Evolutionary conservation across 2,797 vertebrate genomes (phyloP).

Genomic region (Arrhamphus sclerolepis): DNA sequence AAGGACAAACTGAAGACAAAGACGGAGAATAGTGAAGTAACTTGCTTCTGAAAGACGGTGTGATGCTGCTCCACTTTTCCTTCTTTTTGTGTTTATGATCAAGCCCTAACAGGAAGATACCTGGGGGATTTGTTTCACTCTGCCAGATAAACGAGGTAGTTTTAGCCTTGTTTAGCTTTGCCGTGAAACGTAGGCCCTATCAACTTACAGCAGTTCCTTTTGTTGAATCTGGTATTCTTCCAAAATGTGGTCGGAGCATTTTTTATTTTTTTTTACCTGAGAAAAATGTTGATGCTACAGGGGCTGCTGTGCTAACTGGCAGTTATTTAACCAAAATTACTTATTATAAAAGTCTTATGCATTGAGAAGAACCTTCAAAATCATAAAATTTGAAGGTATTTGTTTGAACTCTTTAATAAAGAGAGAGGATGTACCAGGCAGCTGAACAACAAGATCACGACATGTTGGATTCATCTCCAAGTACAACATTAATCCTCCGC

Average conservation of each 20-base stretch:
- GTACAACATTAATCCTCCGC: too few relatives aligned
- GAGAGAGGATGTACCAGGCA: too few relatives aligned
- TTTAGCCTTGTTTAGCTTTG: conserved; percentile 40
- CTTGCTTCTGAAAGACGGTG: conserved; percentile 49
- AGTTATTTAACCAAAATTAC: not conserved
- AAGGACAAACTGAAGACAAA: conserved; percentile 24
- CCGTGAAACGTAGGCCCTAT: conserved; percentile 32
- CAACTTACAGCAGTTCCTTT: conserved; percentile 13
- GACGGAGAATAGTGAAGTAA: too few relatives aligned
- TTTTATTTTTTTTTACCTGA: not conserved
- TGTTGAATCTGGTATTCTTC: not conserved
- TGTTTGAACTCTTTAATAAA: too few relatives aligned
- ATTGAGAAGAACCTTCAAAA: too few relatives aligned
- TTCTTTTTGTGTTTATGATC: conserved; percentile 50
- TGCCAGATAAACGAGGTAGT: conserved; percentile 51
- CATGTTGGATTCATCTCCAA: too few relatives aligned
- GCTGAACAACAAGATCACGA: too few relatives aligned
- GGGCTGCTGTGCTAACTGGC: too few relatives aligned
- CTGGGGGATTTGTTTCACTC: conserved; percentile 62
- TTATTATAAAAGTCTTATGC: too few relatives aligned
- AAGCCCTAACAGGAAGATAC: conserved; percentile 72
- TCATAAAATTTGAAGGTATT: too few relatives aligned
- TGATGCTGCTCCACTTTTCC: conserved; percentile 47
- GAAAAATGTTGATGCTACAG: too few relatives aligned
- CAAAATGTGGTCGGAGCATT: not conserved